Evolutionary conservation across 2,888 invertebrate genomes (phyloP), one percentile per base, ranked within the genome.

Genomic region (Nemotelus pantherinus): DNA sequence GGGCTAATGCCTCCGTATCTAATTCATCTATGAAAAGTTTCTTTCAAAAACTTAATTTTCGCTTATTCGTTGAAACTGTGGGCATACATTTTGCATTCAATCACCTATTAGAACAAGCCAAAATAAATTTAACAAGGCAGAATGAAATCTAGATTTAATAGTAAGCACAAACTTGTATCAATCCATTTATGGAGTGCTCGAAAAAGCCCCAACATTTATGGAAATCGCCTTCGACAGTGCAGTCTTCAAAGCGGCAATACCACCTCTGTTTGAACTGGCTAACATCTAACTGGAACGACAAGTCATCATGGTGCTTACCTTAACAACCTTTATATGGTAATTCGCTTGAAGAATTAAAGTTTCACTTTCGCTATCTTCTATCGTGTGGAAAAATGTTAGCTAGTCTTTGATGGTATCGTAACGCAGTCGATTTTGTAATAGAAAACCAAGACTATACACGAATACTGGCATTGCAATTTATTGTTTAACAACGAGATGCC

Each of bases 311-410:
- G 41, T 60, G 60, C 25, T 41, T 60, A 60, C 60, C 60, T 60
- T 60, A 60, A 60, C 60, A 41, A 60, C 60, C 60, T 60, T 60
- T 60, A 60, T 60, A 60, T 60, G 60, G 60, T 60, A 60, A 60
- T 60, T 60, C 60, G 60, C 60, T 2, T 60, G 41, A 60, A 41
- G 60, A 60, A 60, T 60, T 60, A 43, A 41, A 60, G 25, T 60
- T 60, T 60, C 60, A 60, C 60, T 60, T 60, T 60, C 60, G 60
- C 60, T 60, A 60, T 25, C 60, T 60, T 60, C 3, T 60, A 25
- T 60, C 60, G 25, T 50, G 9, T 50, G 41, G 25, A 60, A 5
- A 39, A 4, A 60, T 60, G 41, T 39, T 39, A 3, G 41, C 41
- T 2, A 41, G 39, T 7, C 60, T 60, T 60, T 60, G 60, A 7